Percentiles rank a stretch among this genome's conserved stretches.
Conservation (phyloP, 2,888 invertebrate species). For the Pimpla rufipes region DNA sequence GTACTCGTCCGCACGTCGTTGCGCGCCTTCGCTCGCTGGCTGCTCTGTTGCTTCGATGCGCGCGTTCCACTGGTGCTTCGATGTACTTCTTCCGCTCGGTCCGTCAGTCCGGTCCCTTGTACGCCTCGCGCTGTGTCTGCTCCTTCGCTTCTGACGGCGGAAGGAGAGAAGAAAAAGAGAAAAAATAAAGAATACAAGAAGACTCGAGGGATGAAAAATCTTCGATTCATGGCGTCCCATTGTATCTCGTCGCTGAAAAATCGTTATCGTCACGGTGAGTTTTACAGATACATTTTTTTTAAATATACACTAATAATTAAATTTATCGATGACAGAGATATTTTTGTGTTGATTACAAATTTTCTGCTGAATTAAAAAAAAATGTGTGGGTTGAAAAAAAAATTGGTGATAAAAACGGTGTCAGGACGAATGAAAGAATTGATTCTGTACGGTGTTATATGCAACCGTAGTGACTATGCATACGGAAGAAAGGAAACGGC, state of each 20-base stretch:
- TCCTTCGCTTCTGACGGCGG: constrained; percentile 3
- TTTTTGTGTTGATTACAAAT: no score
- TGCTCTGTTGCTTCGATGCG: constrained; percentile 67
- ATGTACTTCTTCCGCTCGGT: constrained; percentile 47
- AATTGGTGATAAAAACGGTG: no score
- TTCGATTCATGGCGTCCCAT: constrained; percentile 2
- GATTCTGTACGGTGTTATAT: neutral
- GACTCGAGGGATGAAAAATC: constrained; percentile 24
- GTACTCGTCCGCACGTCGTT: constrained; percentile 27
- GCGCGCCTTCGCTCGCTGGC: constrained; percentile 35
- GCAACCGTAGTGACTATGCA: neutral
- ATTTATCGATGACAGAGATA: neutral
- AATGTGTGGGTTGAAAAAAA: no score
- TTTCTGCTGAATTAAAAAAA: no score
- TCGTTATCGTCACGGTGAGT: constrained; percentile 39
- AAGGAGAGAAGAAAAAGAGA: neutral
- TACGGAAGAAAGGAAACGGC: neutral
- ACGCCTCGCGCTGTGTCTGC: constrained; percentile 23
- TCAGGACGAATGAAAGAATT: neutral
- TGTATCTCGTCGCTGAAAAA: neutral
- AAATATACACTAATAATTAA: neutral
- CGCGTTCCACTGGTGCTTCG: constrained; percentile 52
- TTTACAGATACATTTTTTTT: neutral
- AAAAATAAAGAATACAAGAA: neutral
- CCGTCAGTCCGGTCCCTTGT: constrained; percentile 49